Evolutionary conservation across 2,113 vertebrate species (phyloP), one percentile per base, ranked within the genome.

Genomic region (Castor canadensis): DNA sequence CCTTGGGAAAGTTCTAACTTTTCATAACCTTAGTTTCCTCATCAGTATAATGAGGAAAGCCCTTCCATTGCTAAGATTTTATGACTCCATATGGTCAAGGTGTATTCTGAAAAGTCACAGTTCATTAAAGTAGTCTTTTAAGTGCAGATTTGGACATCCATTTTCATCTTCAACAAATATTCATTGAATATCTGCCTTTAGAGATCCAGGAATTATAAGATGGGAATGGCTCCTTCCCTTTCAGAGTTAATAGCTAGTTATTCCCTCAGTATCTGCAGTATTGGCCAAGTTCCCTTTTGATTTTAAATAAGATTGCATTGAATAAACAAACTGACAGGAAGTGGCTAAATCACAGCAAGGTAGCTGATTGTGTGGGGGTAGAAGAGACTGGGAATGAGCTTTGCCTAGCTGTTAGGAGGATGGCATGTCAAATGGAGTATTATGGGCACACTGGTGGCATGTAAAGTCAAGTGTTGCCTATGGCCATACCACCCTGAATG

Each of bases 121-220:
- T 1, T 81, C 54, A 71, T 76, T 66, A 76, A 80, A 84, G 49
- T 66, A 24, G 71, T 47, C 77, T n/a, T n/a, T 47, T 81, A 77
- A 72, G 15, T 60, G 47, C 40, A 64, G 80, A 47, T 43, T 96
- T 75, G 52, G 28, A 49, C 11, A 26, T 83, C n/a, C 49, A 80
- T 69, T 62, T 80, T 19, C 69, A 62, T 90, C 38, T 92, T 94
- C 75, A 87, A 58, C 30, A 92, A 89, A 69, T 75, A 69, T 58
- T 89, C 73, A 54, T 13, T 76, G 32, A 92, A 47, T 73, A 58
- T 71, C 52, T 81, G 64, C 30, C 30, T 80, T 85, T 76, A 72
- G n/a, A 84, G 32, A 58, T 28, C 17, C 6, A 56, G 52, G 45
- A 32, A 28, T 67, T 73, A 83, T 26, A 67, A 83, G 43, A 80